Evolutionary conservation across 2,113 vertebrate genomes (phyloP).

Genomic region (Sardina pilchardus): DNA sequence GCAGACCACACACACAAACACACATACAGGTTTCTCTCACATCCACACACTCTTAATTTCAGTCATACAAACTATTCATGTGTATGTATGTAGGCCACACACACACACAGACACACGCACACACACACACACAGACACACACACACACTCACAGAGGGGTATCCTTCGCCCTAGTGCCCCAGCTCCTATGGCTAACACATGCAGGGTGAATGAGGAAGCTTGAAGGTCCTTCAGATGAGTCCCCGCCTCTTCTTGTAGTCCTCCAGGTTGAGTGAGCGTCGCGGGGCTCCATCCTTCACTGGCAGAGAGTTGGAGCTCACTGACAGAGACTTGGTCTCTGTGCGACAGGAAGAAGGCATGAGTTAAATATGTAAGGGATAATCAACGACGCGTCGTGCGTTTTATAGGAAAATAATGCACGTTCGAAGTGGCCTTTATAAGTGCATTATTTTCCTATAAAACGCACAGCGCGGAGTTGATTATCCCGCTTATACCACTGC

Average conservation of each 20-base stretch:
- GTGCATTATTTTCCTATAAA: too few species aligned
- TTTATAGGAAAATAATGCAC: too few species aligned
- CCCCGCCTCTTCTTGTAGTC: slow-evolving; percentile 99
- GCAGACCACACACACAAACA: not conserved
- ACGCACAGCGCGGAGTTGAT: too few species aligned
- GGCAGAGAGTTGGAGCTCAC: slow-evolving; percentile 95
- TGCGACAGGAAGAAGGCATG: slow-evolving; percentile 8
- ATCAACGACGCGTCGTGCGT: too few species aligned
- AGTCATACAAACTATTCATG: not conserved
- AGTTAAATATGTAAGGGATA: too few species aligned
- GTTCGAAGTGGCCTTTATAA: too few species aligned
- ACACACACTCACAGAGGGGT: slow-evolving; percentile 19
- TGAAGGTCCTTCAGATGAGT: slow-evolving; percentile 81
- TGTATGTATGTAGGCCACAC: not conserved
- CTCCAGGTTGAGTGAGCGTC: slow-evolving; percentile 95
- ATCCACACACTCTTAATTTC: not conserved
- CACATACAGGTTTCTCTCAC: not conserved
- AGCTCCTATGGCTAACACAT: slow-evolving; percentile 64
- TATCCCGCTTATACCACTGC: too few species aligned
- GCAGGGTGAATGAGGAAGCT: slow-evolving; percentile 77
- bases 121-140: slow-evolving; percentile 23
- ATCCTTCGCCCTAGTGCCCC: slow-evolving; percentile 42
- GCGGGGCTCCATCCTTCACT: slow-evolving; percentile 95
- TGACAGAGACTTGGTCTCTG: slow-evolving; percentile 95
- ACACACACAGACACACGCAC: slow-evolving; percentile 17